Percentiles rank a stretch among this genome's conserved stretches.
phyloP scores from a whole-genome alignment of 2,888 invertebrate species.

The Urechis unicinctus region DNA sequence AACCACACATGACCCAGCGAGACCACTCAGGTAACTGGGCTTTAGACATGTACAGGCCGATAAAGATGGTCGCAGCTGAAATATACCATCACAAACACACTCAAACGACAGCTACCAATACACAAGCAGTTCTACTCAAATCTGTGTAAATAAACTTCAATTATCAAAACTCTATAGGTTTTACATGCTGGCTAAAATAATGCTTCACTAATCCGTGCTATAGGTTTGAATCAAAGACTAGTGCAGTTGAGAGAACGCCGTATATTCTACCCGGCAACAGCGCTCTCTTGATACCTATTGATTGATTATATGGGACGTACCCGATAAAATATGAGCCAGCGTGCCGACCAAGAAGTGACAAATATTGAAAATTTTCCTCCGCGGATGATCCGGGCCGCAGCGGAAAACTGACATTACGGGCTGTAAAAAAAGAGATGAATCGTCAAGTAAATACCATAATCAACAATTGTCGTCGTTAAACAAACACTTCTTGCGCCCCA shows the following conservation, averaged over 20 bases:
- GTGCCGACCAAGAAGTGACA: conserved; percentile 6
- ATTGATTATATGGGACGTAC: background rate
- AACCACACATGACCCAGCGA: conserved; percentile 4
- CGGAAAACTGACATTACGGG: conserved; percentile 9
- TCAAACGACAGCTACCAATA: no score
- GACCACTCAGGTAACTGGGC: conserved; percentile 6
- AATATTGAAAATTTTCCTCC: conserved; percentile 7
- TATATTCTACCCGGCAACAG: no score
- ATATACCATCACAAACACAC: no score
- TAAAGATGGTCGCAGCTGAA: conserved; percentile 4
- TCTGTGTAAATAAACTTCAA: no score
- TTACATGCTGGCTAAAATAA: background rate
- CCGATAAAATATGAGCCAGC: conserved; percentile 56
- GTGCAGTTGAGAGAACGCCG: no score
- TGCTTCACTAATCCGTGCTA: background rate
- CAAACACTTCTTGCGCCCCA: no score
- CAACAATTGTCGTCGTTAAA: no score
- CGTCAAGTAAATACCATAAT: no score
- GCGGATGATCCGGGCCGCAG: background rate
- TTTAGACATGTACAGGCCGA: conserved; percentile 4
- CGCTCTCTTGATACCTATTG: no score
- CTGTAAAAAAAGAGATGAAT: background rate
- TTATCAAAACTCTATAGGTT: background rate
- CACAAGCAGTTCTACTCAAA: no score
- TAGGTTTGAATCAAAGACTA: no score